Base-by-base conservation (phyloP, 2,797 vertebrate species). In the Lepilemur septentrionalis region DNA sequence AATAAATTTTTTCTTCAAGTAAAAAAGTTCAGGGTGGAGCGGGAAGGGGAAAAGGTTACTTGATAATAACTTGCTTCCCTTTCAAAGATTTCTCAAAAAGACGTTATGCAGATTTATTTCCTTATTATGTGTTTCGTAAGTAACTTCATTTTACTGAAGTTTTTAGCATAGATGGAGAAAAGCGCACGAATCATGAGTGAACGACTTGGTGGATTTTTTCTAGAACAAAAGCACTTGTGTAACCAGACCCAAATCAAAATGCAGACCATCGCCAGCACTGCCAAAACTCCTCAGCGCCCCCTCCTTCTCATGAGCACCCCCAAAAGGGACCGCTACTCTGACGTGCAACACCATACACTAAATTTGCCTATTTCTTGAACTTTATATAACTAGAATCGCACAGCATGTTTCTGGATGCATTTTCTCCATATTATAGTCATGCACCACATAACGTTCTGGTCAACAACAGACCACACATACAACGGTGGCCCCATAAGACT, bases 1-100 rank as follows among this genome's bases (percentile, higher is more conserved):
- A 97, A 90, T 55, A n/a, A 52, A n/a, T 50, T 69, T 82, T 81
- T 61, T 50, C 72, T 92, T 94, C 91, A 61, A 73, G 50, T 32
- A 10, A 75, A 67, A 93, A 92, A 75, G 20, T 22, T n/a, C 63
- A 95, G 83, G 75, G 59, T 32, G 6, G 80, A 28, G 9, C 48
- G 28, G 63, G 76, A 91, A 84, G 67, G 43, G 25, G 65, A 41
- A 91, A 93, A 30, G 12, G 57, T 89, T 43, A 65, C 69, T 91
- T 76, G 75, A 59, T 65, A 78, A 94, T 25, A 18, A 81, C 35
- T 81, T 41, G 43, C 86, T 94, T 94, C 59, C 55, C 48, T 81
- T 96, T 69, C 70, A 85, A 63, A 89, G 50, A 70, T 57, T 85
- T 65, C 76, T 93, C 59, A 48, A 18, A 88, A 89, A 23, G 76